Conservation (phyloP, 2,888 invertebrate genomes). For the Noctua pronuba region DNA sequence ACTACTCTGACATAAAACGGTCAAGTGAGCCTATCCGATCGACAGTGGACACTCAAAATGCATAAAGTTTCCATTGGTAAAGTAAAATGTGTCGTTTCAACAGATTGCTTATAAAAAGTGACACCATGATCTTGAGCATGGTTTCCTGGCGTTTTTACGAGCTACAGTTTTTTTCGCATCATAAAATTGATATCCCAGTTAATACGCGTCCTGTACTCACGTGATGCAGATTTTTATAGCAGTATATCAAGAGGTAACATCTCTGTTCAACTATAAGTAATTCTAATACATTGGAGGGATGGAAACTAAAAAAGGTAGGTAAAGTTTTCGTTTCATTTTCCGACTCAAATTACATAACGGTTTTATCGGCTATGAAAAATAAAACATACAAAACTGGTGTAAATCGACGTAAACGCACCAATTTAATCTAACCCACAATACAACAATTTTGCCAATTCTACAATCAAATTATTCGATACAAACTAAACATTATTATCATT, state of each 20-base stretch:
- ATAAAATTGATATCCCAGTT: not conserved
- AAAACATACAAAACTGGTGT: not conserved
- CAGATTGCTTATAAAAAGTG: slow-evolving; percentile 29
- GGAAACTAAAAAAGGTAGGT: not conserved
- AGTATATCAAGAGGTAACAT: not conserved
- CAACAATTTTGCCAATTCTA: not conserved
- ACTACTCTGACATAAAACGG: slow-evolving; percentile 56
- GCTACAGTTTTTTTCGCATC: not conserved
- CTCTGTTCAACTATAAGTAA: too few relatives aligned
- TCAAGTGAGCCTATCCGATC: slow-evolving; percentile 42
- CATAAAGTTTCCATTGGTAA: slow-evolving; percentile 51
- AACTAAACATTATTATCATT: slow-evolving; percentile 10
- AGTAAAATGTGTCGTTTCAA: slow-evolving; percentile 29
- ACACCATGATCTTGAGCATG: not conserved
- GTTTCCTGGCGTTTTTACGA: not conserved
- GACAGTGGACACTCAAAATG: slow-evolving; percentile 45
- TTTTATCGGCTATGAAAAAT: not conserved
- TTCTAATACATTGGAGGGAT: not conserved
- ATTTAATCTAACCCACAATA: not conserved
- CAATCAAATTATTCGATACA: not conserved
- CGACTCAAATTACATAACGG: not conserved
- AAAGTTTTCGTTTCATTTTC: not conserved
- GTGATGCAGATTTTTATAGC: not conserved
- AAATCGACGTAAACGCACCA: not conserved
- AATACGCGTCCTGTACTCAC: too few relatives aligned